A percentile compares a stretch with the other conserved stretches of the same genome.
Evolutionary conservation across 2,113 vertebrate species (phyloP).

Genomic region (Ramphastos sulfuratus): DNA sequence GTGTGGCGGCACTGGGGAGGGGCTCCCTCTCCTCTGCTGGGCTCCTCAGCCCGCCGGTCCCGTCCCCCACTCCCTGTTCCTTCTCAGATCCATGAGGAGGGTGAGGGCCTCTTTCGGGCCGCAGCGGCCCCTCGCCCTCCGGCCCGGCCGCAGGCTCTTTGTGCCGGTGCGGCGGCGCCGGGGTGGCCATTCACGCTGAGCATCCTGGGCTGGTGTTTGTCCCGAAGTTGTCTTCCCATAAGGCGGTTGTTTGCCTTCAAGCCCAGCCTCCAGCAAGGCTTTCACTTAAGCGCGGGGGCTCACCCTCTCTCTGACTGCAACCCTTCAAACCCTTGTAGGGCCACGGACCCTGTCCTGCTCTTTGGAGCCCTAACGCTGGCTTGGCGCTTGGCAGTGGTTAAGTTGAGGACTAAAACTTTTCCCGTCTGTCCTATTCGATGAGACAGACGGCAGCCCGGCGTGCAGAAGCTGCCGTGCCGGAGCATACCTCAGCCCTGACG

Average conservation of each 20-base stretch:
- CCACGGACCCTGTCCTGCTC: rapidly evolving
- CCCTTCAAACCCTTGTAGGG: not conserved
- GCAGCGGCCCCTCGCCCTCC: not conserved
- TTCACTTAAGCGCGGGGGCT: not conserved
- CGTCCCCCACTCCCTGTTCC: not conserved
- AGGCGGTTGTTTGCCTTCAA: not conserved
- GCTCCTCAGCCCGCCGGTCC: too few relatives aligned
- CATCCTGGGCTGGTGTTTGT: not conserved
- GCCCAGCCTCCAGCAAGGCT: not conserved
- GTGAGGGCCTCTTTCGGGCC: not conserved
- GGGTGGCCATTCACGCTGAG: not conserved
- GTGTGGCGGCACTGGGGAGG: not conserved
- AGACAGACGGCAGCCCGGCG: not conserved
- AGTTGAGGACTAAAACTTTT: not conserved
- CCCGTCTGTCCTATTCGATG: too few relatives aligned
- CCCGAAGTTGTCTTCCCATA: rapidly evolving
- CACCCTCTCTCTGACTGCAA: not conserved
- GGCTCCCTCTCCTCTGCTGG: not conserved
- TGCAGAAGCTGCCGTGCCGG: not conserved
- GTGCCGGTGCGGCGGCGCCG: not conserved
- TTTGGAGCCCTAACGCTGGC: rapidly evolving
- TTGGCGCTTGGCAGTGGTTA: not conserved
- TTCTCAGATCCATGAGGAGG: not conserved
- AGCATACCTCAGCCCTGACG: not conserved
- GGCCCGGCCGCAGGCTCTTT: not conserved